phyloP scores from a whole-genome alignment of 2,113 vertebrate genomes.

The Xiphophorus maculatus region DNA sequence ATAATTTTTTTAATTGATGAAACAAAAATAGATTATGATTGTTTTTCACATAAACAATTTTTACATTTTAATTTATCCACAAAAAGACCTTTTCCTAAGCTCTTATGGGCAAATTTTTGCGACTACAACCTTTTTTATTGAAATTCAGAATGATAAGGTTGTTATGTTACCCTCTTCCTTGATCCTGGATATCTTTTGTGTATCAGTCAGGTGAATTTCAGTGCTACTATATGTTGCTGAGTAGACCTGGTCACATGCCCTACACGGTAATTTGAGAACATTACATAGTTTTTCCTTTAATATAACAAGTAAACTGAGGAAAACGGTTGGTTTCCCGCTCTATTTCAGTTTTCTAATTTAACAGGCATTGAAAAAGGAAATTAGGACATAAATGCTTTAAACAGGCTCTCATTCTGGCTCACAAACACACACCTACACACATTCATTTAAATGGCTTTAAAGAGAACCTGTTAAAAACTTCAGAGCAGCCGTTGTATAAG shows the following conservation, averaged over 20 bases:
- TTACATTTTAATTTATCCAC: background rate
- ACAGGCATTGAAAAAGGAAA: background rate
- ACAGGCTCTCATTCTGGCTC: background rate
- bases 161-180: background rate
- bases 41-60: conserved; percentile 13
- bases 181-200: background rate
- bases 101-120: background rate
- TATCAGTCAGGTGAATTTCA: background rate
- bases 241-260: background rate
- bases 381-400: background rate
- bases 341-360: conserved; percentile 19
- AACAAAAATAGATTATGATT: too few species aligned
- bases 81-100: background rate
- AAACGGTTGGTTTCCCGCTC: conserved; percentile 15
- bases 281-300: background rate
- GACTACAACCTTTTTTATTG: background rate
- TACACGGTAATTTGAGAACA: background rate
- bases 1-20: background rate
- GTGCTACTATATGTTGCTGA: background rate
- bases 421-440: conserved; percentile 4
- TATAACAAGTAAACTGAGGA: conserved; percentile 26
- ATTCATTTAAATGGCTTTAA: conserved; percentile 34
- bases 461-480: conserved; percentile 51
- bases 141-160: background rate
- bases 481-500: conserved; percentile 63